phyloP scores from a whole-genome alignment of 2,113 vertebrate genomes.

The Tupaia chinensis region DNA sequence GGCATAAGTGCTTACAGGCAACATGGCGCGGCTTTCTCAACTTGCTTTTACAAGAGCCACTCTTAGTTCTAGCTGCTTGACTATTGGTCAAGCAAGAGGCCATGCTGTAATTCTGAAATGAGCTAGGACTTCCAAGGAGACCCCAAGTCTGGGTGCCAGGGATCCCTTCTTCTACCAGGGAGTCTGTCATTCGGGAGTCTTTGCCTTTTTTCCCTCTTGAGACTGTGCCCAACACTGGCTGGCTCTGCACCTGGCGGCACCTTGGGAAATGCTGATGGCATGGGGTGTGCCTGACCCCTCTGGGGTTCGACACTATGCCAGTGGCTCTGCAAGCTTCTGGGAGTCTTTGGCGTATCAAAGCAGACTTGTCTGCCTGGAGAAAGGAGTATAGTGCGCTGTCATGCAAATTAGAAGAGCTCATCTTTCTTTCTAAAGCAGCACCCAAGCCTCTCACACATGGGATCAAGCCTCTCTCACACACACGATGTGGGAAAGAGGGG shows the following conservation, averaged over 20 bases:
- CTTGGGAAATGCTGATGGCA: not conserved
- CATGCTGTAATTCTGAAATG: not conserved
- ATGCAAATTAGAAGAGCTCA: fast-evolving
- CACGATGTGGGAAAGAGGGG: not conserved
- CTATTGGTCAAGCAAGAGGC: not conserved
- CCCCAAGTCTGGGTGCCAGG: no score
- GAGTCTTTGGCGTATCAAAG: conserved; percentile 55
- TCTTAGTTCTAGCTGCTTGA: not conserved
- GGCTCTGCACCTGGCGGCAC: not conserved
- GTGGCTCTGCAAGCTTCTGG: not conserved
- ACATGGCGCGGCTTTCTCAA: fast-evolving
- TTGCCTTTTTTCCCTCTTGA: not conserved
- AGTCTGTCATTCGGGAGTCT: not conserved
- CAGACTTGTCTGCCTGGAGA: not conserved
- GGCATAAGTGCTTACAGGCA: not conserved
- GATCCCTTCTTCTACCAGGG: not conserved
- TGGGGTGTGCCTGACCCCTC: not conserved
- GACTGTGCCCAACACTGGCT: not conserved
- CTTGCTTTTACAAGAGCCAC: not conserved
- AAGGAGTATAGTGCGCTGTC: fast-evolving
- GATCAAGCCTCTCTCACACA: not conserved
- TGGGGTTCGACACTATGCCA: not conserved
- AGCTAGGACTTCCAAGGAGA: not conserved
- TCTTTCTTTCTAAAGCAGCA: not conserved
- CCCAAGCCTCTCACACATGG: fast-evolving